Percentiles rank a stretch among this genome's conserved stretches.
These are phyloP conservation scores for Charadrius vociferus DNA, from an alignment of 2,113 vertebrate genomes.

Conservation along the genomic window DNA sequence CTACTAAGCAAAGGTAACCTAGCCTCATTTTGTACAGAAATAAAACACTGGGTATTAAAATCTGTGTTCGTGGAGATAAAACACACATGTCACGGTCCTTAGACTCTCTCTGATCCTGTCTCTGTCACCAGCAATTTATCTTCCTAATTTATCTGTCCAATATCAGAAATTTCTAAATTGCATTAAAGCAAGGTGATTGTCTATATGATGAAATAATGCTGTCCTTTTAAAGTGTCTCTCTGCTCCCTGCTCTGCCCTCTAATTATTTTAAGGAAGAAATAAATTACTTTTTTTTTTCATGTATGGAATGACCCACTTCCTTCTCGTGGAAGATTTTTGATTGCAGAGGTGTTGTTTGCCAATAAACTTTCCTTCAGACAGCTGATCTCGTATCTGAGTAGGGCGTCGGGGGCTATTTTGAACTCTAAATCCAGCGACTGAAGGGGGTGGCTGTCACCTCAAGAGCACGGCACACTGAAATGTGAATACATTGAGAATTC, in stretches of 20 bases:
- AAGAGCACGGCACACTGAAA: not conserved
- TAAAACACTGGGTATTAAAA: not conserved
- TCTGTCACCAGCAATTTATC: not conserved
- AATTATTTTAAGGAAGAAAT: not conserved
- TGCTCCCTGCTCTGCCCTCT: not conserved
- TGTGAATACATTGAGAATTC: not conserved
- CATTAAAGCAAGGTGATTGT: not conserved
- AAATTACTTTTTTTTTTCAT: not conserved
- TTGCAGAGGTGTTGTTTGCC: not conserved
- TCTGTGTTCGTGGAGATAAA: not conserved
- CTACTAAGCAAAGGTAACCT: conserved; percentile 12
- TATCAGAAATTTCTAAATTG: conserved; percentile 31
- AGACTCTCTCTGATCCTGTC: not conserved
- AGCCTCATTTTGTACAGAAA: not conserved
- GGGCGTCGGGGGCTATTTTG: not conserved
- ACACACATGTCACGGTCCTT: not conserved
- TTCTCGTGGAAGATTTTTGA: not conserved
- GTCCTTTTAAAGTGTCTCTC: not conserved
- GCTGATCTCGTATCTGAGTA: not conserved
- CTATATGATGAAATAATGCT: not conserved
- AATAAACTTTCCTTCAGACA: not conserved
- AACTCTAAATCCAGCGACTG: not conserved
- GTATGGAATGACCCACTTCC: not conserved
- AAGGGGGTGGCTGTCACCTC: not conserved
- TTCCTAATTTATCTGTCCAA: conserved; percentile 31